Conservation (phyloP, 2,113 vertebrate species). For the Piprites chloris region DNA sequence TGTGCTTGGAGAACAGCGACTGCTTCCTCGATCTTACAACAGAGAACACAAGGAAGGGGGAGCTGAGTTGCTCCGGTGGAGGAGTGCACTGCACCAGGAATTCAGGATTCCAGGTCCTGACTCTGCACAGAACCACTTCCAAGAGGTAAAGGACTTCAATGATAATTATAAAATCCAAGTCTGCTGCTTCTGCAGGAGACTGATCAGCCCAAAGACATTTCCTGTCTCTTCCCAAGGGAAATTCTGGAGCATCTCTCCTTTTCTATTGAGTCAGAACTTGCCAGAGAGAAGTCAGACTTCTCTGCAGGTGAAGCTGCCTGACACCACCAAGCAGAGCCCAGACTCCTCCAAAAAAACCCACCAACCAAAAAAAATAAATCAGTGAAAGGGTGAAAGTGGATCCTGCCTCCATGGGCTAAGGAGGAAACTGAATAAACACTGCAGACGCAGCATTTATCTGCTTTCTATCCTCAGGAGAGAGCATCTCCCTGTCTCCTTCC, state of each 20-base stretch:
- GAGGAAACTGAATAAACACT: neutral
- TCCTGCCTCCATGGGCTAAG: neutral
- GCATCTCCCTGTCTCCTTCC: neutral
- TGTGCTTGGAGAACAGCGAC: constrained; percentile 90
- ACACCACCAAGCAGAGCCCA: neutral
- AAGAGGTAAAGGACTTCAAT: neutral
- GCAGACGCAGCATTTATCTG: neutral
- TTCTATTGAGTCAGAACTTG: neutral
- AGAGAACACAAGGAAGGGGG: neutral
- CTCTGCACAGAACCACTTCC: neutral
- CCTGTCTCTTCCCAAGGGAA: neutral
- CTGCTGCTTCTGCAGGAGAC: neutral
- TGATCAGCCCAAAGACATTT: neutral
- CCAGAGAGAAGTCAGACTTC: neutral
- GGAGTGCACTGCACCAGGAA: neutral
- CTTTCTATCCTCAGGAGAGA: neutral
- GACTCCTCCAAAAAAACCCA: neutral
- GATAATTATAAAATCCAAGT: neutral
- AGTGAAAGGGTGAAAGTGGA: neutral
- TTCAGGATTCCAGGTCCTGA: neutral
- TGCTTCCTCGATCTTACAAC: constrained; percentile 86
- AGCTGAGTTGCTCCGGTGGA: neutral
- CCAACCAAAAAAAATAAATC: too few relatives aligned
- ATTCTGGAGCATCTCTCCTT: neutral
- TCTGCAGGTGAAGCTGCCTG: neutral